Evolutionary conservation across 1,140 invertebrate species (phyloP).

Genomic region (Acromyrmex echinatior): DNA sequence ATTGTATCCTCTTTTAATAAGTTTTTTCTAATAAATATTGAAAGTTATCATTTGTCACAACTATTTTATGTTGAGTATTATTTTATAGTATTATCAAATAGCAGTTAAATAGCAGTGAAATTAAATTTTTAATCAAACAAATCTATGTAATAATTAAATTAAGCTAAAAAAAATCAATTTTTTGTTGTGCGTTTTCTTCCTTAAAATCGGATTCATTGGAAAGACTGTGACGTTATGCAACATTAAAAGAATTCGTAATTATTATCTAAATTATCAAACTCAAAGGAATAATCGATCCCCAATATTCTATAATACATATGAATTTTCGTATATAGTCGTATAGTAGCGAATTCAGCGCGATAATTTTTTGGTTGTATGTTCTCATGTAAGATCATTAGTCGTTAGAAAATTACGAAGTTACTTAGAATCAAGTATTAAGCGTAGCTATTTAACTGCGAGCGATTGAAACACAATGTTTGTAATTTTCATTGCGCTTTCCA

Average conservation of each 20-base stretch:
- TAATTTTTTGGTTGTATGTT: background rate
- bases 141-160: background rate
- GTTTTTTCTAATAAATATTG: background rate
- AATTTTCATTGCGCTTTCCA: constrained; percentile 47
- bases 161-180: background rate
- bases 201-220: background rate
- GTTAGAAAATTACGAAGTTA: constrained; percentile 70
- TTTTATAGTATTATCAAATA: constrained; percentile 49
- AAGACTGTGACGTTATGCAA: background rate
- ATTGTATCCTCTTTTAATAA: background rate
- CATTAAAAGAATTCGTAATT: background rate
- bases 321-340: constrained; percentile 48
- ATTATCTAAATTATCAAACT: background rate
- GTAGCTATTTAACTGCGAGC: constrained; percentile 53
- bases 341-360: constrained; percentile 45
- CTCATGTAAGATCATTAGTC: constrained; percentile 55
- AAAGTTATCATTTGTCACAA: background rate
- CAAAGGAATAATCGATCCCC: background rate
- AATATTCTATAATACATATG: constrained; percentile 22
- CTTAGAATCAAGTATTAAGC: constrained; percentile 71
- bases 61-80: constrained; percentile 43
- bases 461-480: background rate
- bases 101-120: background rate
- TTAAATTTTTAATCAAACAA: constrained; percentile 1
- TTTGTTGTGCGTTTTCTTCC: background rate